Percentiles rank a stretch among this genome's conserved stretches.
Evolutionary conservation across 2,797 vertebrate species (phyloP).

Genomic region (Brachymystax lenok): DNA sequence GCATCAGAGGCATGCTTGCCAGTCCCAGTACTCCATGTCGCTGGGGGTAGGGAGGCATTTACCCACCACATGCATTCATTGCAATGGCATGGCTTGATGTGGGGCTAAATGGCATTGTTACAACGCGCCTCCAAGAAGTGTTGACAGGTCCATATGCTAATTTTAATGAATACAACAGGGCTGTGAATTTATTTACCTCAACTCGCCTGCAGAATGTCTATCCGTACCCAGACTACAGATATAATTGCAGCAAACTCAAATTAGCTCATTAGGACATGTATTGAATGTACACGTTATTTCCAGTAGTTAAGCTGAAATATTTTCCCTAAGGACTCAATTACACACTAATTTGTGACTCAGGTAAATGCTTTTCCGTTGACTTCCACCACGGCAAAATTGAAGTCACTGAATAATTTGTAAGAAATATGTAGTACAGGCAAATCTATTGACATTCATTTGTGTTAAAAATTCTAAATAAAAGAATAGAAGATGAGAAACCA

Average conservation of each 20-base stretch:
- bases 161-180: slow-evolving; percentile 96
- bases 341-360: slow-evolving; percentile 94
- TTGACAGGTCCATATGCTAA: slow-evolving; percentile 99
- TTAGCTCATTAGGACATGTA: slow-evolving; percentile 95
- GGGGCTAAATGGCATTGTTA: slow-evolving; percentile 99
- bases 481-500: slow-evolving; percentile 52
- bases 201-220: slow-evolving; percentile 49
- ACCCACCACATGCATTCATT: slow-evolving; percentile 88
- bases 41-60: slow-evolving; percentile 84
- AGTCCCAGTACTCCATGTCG: slow-evolving; percentile 79
- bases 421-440: slow-evolving; percentile 70
- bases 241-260: slow-evolving; percentile 92
- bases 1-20: slow-evolving; percentile 77
- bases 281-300: slow-evolving; percentile 98
- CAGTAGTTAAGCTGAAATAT: slow-evolving; percentile 97
- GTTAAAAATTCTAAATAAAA: slow-evolving; percentile 42
- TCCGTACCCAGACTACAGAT: slow-evolving; percentile 88
- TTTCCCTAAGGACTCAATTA: slow-evolving; percentile 96
- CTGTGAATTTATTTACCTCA: slow-evolving; percentile 80
- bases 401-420: slow-evolving; percentile 77
- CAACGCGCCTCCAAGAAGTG: slow-evolving; percentile 92
- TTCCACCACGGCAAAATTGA: slow-evolving; percentile 76
- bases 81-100: slow-evolving; percentile 92
- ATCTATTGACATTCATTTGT: slow-evolving; percentile 71
- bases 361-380: slow-evolving; percentile 81